These are phyloP conservation scores for Leptodactylus fuscus DNA, from an alignment of 2,113 vertebrate species.

Conservation along the genomic window DNA sequence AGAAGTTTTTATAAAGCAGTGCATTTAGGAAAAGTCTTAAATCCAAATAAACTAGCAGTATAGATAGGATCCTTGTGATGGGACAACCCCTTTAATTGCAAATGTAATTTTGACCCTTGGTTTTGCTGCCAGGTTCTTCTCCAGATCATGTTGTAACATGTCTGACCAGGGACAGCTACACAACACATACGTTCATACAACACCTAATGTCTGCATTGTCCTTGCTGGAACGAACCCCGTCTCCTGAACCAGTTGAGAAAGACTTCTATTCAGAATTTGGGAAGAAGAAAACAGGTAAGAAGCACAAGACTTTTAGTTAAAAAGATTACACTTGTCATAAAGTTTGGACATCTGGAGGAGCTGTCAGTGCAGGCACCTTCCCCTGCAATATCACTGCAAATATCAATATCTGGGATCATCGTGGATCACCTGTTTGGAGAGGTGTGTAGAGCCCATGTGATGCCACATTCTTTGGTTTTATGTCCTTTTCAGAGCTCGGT, in stretches of 20 bases:
- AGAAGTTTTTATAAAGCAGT: too few relatives aligned
- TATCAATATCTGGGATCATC: too few relatives aligned
- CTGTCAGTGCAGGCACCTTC: too few relatives aligned
- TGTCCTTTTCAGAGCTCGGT: too few relatives aligned
- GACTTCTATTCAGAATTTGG: constrained; percentile 98
- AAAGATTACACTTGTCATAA: not conserved
- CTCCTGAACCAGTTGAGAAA: constrained; percentile 89
- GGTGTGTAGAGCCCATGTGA: too few relatives aligned
- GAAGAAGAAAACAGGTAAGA: constrained; percentile 84
- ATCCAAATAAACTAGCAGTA: too few relatives aligned
- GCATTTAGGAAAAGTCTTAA: too few relatives aligned
- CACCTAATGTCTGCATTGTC: constrained; percentile 93
- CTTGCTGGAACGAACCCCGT: constrained; percentile 85
- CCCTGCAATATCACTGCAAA: too few relatives aligned
- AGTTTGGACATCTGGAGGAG: not conserved
- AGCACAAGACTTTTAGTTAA: not conserved
- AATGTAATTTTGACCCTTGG: not conserved
- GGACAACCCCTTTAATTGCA: too few relatives aligned
- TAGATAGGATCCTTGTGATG: too few relatives aligned
- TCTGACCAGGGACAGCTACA: constrained; percentile 91
- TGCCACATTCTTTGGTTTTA: too few relatives aligned
- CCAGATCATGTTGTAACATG: constrained; percentile 88
- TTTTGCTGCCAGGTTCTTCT: constrained; percentile 73
- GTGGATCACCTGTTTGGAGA: too few relatives aligned
- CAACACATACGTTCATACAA: constrained; percentile 90